Evolutionary conservation across 2,797 vertebrate genomes (phyloP).

Genomic region (Macroramphosus scolopax): DNA sequence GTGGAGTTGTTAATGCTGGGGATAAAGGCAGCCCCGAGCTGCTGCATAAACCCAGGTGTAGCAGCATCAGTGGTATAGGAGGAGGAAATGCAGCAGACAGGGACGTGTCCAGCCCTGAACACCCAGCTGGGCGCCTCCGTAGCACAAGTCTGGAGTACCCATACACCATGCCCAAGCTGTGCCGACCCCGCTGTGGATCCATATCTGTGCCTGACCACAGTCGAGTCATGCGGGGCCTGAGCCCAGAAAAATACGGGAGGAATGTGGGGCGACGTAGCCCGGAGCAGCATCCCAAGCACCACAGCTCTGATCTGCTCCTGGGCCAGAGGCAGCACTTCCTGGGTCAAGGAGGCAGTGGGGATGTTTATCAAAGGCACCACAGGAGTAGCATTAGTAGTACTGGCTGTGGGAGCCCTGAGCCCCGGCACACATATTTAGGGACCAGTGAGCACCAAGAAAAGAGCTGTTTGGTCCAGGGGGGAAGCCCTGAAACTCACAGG

Average conservation of each 20-base stretch:
- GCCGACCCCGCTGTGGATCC: constrained; percentile 80
- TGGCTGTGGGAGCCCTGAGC: constrained; percentile 85
- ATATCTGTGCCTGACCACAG: constrained; percentile 86
- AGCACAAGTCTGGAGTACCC: constrained; percentile 91
- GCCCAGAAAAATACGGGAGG: constrained; percentile 87
- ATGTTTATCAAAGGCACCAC: constrained; percentile 91
- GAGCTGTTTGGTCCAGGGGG: constrained; percentile 78
- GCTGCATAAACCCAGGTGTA: constrained; percentile 72
- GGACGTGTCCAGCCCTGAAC: constrained; percentile 73
- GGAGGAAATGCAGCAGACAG: constrained; percentile 50
- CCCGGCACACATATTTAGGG: constrained; percentile 83
- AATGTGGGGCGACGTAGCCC: constrained; percentile 83
- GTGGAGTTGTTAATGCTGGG: constrained; percentile 35
- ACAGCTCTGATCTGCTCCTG: constrained; percentile 70
- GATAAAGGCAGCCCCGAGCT: constrained; percentile 84
- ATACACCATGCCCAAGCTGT: constrained; percentile 78
- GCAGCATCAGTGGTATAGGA: constrained; percentile 71
- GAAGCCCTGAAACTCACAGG: constrained; percentile 90
- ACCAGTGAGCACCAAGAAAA: constrained; percentile 87
- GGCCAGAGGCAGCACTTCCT: constrained; percentile 75
- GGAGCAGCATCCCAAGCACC: constrained; percentile 78
- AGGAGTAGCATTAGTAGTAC: constrained; percentile 76
- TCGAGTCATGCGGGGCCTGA: constrained; percentile 85
- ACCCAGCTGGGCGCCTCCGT: constrained; percentile 81
- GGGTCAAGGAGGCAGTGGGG: constrained; percentile 80